Evolutionary conservation across 2,797 vertebrate species (phyloP), one percentile per base, ranked within the genome.

Genomic region (Gymnocypris eckloni): DNA sequence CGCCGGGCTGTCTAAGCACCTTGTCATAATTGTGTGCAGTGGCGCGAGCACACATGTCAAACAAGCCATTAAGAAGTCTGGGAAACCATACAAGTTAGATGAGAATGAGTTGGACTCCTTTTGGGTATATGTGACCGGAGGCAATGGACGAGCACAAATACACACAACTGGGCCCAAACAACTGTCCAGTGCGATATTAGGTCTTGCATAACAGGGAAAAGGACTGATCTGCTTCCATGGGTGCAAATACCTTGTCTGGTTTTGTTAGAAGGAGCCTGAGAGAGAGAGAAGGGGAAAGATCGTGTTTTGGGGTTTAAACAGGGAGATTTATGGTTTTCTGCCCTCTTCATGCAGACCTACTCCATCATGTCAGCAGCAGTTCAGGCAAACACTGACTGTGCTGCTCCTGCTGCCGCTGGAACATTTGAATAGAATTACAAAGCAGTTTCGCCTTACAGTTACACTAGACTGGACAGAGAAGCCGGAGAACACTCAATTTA

Each of bases 11-110:
- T 75, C 87, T 82, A 85, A 87, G 89, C 88, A 88, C 86, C 87
- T 90, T 91, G 91, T 91, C 90, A 90, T 94, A 93, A 94, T 92
- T 92, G 92, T 89, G 89, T 92, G 89, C 92, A 91, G 89, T 89
- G 87, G 77, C 71, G 89, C 56, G 61, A 87, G 76, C 89, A 83
- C 86, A 89, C 89, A 89, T 90, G 90, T 91, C 90, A 92, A 92
- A 91, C 89, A 90, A 91, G 88, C 87, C 88, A 89, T 90, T 91
- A 90, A 87, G 79, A 86, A 91, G 89, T 84, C 73, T 61, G 71
- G 72, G 85, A 90, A 89, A 91, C 87, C 88, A 90, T 91, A 88
- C 89, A 91, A 90, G 90, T 89, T 83, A 90, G 89, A 88, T 79
- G 45, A 89, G 88, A 84, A 89, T 88, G 89, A 91, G 71, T 67